Conservation (phyloP, 2,888 invertebrate genomes). For the Monoplex corrugatus region DNA sequence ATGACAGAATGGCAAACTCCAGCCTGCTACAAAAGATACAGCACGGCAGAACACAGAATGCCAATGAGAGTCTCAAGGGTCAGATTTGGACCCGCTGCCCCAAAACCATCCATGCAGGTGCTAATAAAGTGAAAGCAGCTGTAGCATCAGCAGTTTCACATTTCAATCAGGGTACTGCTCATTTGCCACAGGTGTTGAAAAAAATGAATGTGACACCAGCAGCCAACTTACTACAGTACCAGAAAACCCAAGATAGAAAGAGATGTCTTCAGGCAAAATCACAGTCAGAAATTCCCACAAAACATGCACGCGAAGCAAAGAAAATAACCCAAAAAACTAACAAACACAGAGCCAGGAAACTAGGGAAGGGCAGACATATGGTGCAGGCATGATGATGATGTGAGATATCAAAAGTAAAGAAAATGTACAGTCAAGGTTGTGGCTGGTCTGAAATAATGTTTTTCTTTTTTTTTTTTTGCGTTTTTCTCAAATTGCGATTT, state of each 20-base stretch:
- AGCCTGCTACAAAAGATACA: background rate
- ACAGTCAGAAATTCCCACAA: background rate
- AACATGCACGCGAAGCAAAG: background rate
- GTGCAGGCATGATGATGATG: background rate
- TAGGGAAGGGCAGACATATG: background rate
- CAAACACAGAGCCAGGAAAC: background rate
- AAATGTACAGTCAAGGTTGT: background rate
- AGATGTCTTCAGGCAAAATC: background rate
- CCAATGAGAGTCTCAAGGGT: constrained; percentile 3
- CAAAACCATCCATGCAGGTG: constrained; percentile 6
- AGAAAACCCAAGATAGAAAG: background rate
- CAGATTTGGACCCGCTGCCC: constrained; percentile 4
- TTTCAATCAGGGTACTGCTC: background rate
- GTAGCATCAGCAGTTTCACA: background rate
- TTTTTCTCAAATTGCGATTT: background rate
- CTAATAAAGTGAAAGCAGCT: background rate
- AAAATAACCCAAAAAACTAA: background rate
- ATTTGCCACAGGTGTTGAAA: background rate
- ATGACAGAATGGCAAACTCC: background rate
- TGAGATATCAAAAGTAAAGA: background rate
- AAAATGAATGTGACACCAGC: background rate
- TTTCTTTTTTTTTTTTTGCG: background rate
- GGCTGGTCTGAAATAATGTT: too few relatives aligned
- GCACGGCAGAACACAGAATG: background rate
- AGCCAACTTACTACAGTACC: background rate